Base-by-base conservation (phyloP, 2,888 invertebrate genomes). In the Tachina grossa region DNA sequence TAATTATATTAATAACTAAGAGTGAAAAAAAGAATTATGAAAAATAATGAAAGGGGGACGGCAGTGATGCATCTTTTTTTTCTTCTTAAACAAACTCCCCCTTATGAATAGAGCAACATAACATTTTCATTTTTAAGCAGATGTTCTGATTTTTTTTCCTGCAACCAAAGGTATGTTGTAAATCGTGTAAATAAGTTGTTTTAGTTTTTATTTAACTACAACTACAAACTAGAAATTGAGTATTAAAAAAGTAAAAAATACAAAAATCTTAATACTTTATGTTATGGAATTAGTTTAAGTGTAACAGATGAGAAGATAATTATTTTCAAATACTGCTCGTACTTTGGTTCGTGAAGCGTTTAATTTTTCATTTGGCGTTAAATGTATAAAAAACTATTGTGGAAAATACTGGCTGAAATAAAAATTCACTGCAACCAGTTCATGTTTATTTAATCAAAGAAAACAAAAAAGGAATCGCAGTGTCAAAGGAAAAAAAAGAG, bases 1-100 rank as follows among this genome's bases (percentile, higher is more conserved):
- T 83, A 83, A 85, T 83, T 83, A 83, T 65, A 75, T 78, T 11
- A 84, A 49, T 45, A 74, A 74, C 45, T 6, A 31, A 31, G 31
- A 66, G 31, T 57, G 61, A 31, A 49, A 63, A 74, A 81, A 71
- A 63, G 5, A n/a, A n/a, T n/a, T 13, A 51, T 41, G 13, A 22
- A 31, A 49, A 59, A 49, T 31, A 31, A 51, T 6, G n/a, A 71
- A 59, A 59, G 72, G 77, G 83, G 53, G 51, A 63, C 16, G 39
- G 31, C 31, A 31, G 14, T 63, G 41, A 51, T 14, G 22, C 74
- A 51, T 51, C 14, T 16, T 61, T 45, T 13, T 39, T 39, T 47
- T 16, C 8, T 31, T 8, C 31, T 31, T 31, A 31, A 63, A 47
- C 11, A 9, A 61, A 41, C 22, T 59, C 22, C 75, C 61, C 68